Percentiles rank a stretch among this genome's conserved stretches.
These are phyloP conservation scores for Drosophila kambysellisi DNA, from an alignment of 2,888 invertebrate genomes.

Conservation along the genomic window DNA sequence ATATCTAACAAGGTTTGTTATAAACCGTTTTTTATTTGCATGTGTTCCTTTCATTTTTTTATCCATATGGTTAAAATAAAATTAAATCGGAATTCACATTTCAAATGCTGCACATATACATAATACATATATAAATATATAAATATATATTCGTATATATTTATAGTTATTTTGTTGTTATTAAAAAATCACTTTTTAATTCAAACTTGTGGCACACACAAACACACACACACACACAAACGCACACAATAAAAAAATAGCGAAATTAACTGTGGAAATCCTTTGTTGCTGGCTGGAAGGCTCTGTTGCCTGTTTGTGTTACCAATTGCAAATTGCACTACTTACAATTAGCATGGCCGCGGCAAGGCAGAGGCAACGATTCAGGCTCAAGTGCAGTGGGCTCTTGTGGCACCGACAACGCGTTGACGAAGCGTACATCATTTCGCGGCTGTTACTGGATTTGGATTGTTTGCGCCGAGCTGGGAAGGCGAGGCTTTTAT, in stretches of 20 bases:
- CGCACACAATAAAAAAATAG: conserved; percentile 9
- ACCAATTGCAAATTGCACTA: conserved; percentile 44
- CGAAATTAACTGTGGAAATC: conserved; percentile 16
- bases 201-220: conserved; percentile 12
- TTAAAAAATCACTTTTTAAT: neutral
- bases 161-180: neutral
- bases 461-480: conserved; percentile 83
- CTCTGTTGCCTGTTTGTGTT: neutral
- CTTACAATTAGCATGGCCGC: conserved; percentile 82
- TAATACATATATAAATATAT: no score
- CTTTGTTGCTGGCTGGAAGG: conserved; percentile 7
- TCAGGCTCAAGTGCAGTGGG: conserved; percentile 33
- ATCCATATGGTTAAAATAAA: neutral
- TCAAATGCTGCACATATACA: neutral
- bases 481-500: conserved; percentile 83
- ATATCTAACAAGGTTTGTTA: neutral
- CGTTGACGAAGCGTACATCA: conserved; percentile 79
- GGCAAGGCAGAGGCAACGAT: conserved; percentile 56
- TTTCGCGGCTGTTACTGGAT: conserved; percentile 83
- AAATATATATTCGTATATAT: no score
- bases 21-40: neutral
- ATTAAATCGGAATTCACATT: neutral
- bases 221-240: neutral
- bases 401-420: conserved; percentile 45
- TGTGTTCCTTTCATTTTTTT: neutral